These are phyloP conservation scores for Forficula auricularia DNA, from an alignment of 1,140 invertebrate species.

Conservation along the genomic window DNA sequence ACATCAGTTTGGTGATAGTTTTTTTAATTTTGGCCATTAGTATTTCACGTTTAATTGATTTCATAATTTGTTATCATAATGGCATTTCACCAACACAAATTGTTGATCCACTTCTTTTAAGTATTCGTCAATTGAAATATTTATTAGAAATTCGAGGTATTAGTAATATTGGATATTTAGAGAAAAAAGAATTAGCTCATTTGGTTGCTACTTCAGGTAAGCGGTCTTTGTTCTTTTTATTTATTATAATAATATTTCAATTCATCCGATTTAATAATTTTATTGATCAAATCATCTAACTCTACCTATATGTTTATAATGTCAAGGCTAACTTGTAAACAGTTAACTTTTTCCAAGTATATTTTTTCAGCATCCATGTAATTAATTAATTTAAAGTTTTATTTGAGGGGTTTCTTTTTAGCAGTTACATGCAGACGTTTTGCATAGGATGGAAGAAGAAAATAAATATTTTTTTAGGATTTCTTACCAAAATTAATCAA, in stretches of 20 bases:
- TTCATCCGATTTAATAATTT: not conserved
- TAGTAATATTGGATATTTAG: constrained; percentile 30
- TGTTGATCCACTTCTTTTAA: constrained; percentile 30
- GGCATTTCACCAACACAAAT: constrained; percentile 16
- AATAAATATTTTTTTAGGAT: no score
- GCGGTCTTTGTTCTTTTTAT: not conserved
- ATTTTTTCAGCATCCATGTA: not conserved
- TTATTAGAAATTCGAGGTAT: constrained; percentile 32
- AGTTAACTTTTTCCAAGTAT: not conserved
- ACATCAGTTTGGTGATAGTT: constrained; percentile 14
- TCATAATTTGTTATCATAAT: constrained; percentile 18
- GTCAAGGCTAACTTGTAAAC: not conserved
- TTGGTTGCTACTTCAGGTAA: constrained; percentile 30
- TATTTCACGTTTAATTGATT: constrained; percentile 15
- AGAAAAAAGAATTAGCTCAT: constrained; percentile 30
- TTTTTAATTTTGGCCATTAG: constrained; percentile 18
- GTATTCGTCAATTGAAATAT: constrained; percentile 31
- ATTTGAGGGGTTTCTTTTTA: no score
- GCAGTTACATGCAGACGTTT: no score
- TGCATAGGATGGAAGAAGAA: no score
- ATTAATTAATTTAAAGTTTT: not conserved
- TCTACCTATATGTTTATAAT: not conserved
- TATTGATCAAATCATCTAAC: not conserved
- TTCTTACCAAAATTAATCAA: no score
- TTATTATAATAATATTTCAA: not conserved